Base-by-base conservation (phyloP, 2,113 vertebrate genomes). In the Misgurnus anguillicaudatus region DNA sequence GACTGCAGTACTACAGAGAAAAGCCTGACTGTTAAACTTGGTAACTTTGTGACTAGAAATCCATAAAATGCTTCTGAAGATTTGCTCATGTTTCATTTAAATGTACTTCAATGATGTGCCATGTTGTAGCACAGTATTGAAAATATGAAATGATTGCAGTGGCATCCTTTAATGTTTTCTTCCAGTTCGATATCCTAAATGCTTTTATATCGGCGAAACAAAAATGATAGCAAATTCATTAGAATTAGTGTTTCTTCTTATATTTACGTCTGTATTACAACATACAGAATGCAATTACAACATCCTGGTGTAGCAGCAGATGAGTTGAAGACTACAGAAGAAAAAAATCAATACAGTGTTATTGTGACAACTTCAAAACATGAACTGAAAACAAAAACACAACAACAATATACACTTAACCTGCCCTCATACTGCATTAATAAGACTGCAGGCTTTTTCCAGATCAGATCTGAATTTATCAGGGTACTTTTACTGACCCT, bases 121-220 rank as follows among this genome's bases (percentile, higher is more conserved):
- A 6, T 78, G 41, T 61, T 67, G 60, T 78, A 47, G 75, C 69
- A 31, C 31, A 74, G 74, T 39, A 79, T 66, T 78, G 48, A 67
- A 66, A 61, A 45, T 45, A 24, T 31, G 24, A 67, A 67, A 41
- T 11, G 2, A 16, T 55, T 42, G 47, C 9, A 7, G 75, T 24
- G 24, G 5, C 51, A 78, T 60, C 21, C 24, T 48, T 70, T 77
- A 39, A 24, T 73, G 60, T 71, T 53, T 47, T 45, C 38, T 38
- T 31, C 16, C 8, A 82, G 53, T 55, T 77, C 65, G 58, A 72
- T 65, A 53, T 58, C 8, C 51, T 57, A 82, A 36, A 71, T 11
- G 45, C 13, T 55, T 75, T 61, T 41, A 48, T 65, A n/a, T 64
- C 55, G 19, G 62, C 48, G 65, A 65, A 51, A 75, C 13, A 21